Percentiles rank a stretch among this genome's conserved stretches.
Conservation (phyloP, 2,113 vertebrate genomes). For the Daubentonia madagascariensis region DNA sequence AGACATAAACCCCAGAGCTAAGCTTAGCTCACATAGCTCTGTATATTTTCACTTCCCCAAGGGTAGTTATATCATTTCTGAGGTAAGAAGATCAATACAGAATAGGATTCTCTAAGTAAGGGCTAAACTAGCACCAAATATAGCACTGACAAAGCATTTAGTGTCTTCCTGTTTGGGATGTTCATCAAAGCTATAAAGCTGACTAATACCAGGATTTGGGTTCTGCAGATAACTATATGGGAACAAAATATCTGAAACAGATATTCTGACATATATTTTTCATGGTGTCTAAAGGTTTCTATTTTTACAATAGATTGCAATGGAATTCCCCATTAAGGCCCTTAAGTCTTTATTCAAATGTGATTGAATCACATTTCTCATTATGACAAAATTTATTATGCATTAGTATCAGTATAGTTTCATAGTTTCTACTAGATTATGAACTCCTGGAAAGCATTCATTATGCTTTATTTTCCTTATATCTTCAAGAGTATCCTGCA, state of each 20-base stretch:
- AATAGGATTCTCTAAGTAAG: slow-evolving; percentile 51
- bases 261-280: not conserved
- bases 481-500: not conserved
- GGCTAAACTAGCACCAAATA: slow-evolving; percentile 37
- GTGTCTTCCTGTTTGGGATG: slow-evolving; percentile 54
- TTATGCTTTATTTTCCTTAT: not conserved
- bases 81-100: slow-evolving; percentile 61
- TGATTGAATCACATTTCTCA: slow-evolving; percentile 25
- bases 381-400: slow-evolving; percentile 29
- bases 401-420: not conserved
- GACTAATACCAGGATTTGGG: slow-evolving; percentile 41
- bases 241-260: not conserved
- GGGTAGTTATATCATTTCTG: slow-evolving; percentile 52
- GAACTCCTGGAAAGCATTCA: not conserved
- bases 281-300: not conserved
- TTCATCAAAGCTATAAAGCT: slow-evolving; percentile 27
- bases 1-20: slow-evolving; percentile 12
- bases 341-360: not conserved
- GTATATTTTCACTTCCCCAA: slow-evolving; percentile 40
- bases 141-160: not conserved
- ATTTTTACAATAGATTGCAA: not conserved
- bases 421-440: not conserved
- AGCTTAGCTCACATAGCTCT: slow-evolving; percentile 20
- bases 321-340: not conserved
- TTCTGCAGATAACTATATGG: not conserved